phyloP scores from a whole-genome alignment of 2,888 invertebrate genomes.

The Candidula unifasciata region DNA sequence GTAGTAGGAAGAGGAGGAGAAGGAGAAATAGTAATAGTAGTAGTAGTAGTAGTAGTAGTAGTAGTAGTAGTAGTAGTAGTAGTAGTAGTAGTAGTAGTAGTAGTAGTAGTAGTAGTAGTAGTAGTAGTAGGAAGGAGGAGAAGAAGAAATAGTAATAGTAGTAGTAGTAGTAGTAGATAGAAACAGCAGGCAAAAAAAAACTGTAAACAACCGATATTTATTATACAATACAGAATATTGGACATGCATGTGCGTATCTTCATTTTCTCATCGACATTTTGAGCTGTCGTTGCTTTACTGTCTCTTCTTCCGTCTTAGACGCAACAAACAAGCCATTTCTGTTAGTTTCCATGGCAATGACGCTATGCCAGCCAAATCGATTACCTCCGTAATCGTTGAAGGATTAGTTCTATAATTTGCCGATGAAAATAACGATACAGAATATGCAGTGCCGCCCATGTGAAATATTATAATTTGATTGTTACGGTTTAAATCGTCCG shows the following conservation, averaged over 20 bases:
- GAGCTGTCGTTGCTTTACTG: neutral
- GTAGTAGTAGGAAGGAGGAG: too few species aligned
- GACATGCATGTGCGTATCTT: neutral
- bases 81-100: constrained; percentile 33
- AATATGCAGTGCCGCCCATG: neutral
- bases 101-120: too few species aligned
- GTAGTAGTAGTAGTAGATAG: too few species aligned
- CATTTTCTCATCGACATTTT: neutral
- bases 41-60: constrained; percentile 36
- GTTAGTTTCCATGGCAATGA: constrained; percentile 38
- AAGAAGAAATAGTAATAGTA: too few species aligned
- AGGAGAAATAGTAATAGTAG: neutral
- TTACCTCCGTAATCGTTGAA: constrained; percentile 15
- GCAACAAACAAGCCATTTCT: neutral
- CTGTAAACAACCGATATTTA: too few species aligned
- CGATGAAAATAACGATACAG: constrained; percentile 9
- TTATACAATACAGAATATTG: too few species aligned
- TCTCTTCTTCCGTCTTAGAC: neutral
- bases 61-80: constrained; percentile 18
- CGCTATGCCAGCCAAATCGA: constrained; percentile 6
- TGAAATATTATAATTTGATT: neutral
- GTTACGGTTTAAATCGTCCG: too few species aligned
- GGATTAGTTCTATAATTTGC: constrained; percentile 9
- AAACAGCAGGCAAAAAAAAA: too few species aligned
- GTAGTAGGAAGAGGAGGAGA: too few species aligned